phyloP scores from a whole-genome alignment of 2,888 invertebrate genomes.

The Sphaerophoria taeniata region DNA sequence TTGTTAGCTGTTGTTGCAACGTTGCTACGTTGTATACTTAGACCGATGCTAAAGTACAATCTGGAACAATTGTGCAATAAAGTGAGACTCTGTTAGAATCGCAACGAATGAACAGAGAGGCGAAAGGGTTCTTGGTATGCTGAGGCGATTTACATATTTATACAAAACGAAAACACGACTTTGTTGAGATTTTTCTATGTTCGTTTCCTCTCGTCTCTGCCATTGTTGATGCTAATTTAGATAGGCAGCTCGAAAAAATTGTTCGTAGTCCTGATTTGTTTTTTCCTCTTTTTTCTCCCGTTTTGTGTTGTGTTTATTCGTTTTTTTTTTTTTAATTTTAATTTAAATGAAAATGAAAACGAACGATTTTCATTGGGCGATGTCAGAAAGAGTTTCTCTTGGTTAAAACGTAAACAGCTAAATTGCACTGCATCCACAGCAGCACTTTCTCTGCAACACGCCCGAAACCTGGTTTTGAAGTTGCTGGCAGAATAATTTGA shows the following conservation, averaged over 20 bases:
- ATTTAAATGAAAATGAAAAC: slow-evolving; percentile 27
- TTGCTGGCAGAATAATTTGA: slow-evolving; percentile 46
- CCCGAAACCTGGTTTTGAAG: background rate
- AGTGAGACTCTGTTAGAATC: slow-evolving; percentile 63
- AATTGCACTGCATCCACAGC: too few species aligned
- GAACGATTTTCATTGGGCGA: slow-evolving; percentile 9
- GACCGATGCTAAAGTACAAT: slow-evolving; percentile 37
- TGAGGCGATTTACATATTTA: slow-evolving; percentile 63
- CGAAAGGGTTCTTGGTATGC: too few species aligned
- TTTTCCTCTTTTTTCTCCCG: background rate
- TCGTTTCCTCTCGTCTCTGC: too few species aligned
- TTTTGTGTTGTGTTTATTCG: too few species aligned
- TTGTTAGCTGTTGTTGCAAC: slow-evolving; percentile 4
- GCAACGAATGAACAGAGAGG: background rate
- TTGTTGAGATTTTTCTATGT: slow-evolving; percentile 48
- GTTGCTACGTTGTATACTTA: background rate
- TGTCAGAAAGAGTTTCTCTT: slow-evolving; percentile 10
- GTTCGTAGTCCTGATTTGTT: slow-evolving; percentile 14
- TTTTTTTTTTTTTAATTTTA: slow-evolving; percentile 11
- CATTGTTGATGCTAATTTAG: slow-evolving; percentile 72
- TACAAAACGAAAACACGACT: slow-evolving; percentile 66
- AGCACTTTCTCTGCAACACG: slow-evolving; percentile 1
- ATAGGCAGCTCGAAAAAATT: slow-evolving; percentile 47
- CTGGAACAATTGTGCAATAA: slow-evolving; percentile 68
- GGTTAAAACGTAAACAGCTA: too few species aligned